Percentiles rank a stretch among this genome's conserved stretches.
Conservation (phyloP, 2,888 invertebrate genomes). For the Tipula unca region DNA sequence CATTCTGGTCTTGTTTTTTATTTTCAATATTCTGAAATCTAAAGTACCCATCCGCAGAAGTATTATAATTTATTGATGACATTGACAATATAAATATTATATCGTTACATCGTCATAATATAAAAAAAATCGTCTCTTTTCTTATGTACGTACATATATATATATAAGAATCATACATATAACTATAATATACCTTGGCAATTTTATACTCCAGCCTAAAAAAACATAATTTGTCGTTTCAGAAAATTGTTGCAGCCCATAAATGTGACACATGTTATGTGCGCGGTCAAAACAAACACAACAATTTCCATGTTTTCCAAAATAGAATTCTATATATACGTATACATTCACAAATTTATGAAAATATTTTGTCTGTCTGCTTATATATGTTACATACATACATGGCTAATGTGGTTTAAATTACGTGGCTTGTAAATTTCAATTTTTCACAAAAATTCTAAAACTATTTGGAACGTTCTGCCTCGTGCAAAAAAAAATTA, state of each 20-base stretch:
- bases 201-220: neutral
- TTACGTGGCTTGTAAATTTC: neutral
- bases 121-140: neutral
- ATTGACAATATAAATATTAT: neutral
- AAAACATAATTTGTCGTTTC: no score
- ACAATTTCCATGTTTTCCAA: no score
- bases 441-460: neutral
- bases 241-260: neutral
- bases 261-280: neutral
- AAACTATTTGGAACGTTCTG: neutral
- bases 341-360: neutral
- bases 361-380: neutral
- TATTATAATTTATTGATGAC: neutral
- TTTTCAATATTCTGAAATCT: neutral
- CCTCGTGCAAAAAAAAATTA: neutral
- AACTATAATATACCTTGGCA: neutral
- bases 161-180: neutral
- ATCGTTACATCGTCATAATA: neutral
- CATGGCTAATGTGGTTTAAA: neutral
- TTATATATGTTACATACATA: neutral
- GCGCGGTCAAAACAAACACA: neutral
- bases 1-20: neutral
- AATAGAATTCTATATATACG: neutral
- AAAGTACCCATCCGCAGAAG: neutral
- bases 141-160: neutral